phyloP scores from a whole-genome alignment of 1,140 invertebrate species.

The Meloidogyne hapla region DNA sequence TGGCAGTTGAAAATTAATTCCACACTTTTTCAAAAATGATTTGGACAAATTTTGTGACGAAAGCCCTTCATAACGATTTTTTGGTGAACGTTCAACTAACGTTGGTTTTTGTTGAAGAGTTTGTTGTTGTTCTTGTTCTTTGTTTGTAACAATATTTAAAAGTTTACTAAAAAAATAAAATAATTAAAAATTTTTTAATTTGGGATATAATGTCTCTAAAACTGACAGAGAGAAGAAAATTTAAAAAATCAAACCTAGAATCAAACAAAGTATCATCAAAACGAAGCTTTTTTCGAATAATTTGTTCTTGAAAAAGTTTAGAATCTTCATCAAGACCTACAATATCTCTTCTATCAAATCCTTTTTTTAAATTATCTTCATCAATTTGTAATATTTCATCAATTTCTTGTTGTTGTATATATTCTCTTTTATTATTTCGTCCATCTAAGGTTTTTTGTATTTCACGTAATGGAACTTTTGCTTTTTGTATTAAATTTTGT shows the following conservation, averaged over 20 bases:
- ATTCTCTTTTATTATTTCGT: background rate
- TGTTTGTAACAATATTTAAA: background rate
- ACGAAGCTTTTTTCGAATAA: conserved; percentile 17
- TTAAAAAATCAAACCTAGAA: background rate
- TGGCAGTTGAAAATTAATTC: background rate
- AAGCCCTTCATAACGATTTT: background rate
- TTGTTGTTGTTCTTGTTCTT: conserved; percentile 6
- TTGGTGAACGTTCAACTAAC: conserved; percentile 17
- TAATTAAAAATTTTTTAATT: too few species aligned
- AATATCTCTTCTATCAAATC: background rate
- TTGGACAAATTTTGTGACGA: background rate
- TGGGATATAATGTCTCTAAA: too few species aligned
- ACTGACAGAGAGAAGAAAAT: background rate
- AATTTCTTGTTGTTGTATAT: background rate
- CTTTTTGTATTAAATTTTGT: conserved; percentile 9
- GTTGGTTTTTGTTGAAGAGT: background rate
- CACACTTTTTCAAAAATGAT: background rate
- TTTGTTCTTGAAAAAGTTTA: conserved; percentile 19
- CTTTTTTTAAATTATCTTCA: background rate
- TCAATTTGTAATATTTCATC: background rate
- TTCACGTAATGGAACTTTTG: conserved; percentile 23
- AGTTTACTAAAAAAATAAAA: conserved; percentile 18
- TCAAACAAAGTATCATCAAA: conserved; percentile 30
- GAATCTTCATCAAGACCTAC: background rate
- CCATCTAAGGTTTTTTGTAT: background rate